Evolutionary conservation across 2,888 invertebrate species (phyloP).

Genomic region (Ormyrus thymus): DNA sequence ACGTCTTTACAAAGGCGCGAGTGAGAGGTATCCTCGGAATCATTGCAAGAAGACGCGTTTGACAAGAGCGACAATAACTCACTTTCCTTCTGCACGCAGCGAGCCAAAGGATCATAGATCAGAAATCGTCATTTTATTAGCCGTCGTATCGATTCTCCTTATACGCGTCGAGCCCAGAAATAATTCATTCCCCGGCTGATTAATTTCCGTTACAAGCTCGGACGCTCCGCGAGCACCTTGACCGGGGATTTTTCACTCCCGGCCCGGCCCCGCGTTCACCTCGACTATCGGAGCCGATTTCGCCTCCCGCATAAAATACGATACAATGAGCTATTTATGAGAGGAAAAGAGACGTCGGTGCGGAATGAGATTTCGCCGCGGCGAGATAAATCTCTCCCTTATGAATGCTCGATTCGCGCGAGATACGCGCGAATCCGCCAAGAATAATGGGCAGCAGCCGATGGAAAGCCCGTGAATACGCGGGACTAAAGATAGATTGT

Average conservation of each 20-base stretch:
- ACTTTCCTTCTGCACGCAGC: too few species aligned
- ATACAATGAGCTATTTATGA: conserved; percentile 19
- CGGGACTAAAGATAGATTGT: conserved; percentile 36
- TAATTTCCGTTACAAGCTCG: too few species aligned
- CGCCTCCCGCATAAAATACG: neutral
- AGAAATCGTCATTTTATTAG: too few species aligned
- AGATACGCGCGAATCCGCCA: neutral
- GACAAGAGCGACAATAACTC: too few species aligned
- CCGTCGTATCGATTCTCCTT: too few species aligned
- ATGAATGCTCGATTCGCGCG: conserved; percentile 31
- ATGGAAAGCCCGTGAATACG: conserved; percentile 23
- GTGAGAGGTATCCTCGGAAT: too few species aligned
- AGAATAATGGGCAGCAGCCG: conserved; percentile 4
- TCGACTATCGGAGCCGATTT: too few species aligned
- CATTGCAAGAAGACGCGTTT: too few species aligned
- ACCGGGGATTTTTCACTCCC: neutral
- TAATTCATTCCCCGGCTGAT: too few species aligned
- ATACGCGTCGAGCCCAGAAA: too few species aligned
- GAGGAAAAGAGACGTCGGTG: neutral
- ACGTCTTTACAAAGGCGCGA: too few species aligned
- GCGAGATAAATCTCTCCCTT: conserved; percentile 35
- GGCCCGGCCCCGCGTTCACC: neutral
- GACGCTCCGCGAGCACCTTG: neutral
- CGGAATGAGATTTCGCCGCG: conserved; percentile 2
- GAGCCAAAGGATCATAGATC: too few species aligned